Conservation (phyloP, 2,888 invertebrate species). For the Hydrotaea diabolus region DNA sequence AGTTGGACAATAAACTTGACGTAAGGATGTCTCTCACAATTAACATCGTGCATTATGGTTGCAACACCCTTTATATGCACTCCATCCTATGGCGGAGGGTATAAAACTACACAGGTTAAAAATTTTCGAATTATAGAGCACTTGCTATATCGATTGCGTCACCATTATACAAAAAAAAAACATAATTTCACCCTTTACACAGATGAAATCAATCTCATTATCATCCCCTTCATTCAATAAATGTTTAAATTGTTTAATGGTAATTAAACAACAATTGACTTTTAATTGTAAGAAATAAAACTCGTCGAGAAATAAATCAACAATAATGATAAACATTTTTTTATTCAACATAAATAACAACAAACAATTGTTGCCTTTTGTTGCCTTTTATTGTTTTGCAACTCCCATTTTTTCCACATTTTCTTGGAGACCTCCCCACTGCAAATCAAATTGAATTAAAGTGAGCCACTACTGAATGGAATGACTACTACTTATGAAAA, state of each 20-base stretch:
- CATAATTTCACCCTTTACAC: neutral
- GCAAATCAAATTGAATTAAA: neutral
- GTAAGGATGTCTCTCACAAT: no score
- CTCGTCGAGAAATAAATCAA: constrained; percentile 17
- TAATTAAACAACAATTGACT: constrained; percentile 46
- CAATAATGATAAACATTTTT: constrained; percentile 14
- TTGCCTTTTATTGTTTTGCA: neutral
- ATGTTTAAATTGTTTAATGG: constrained; percentile 43
- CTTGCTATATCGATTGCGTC: no score
- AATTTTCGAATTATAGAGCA: no score
- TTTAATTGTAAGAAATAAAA: constrained; percentile 18
- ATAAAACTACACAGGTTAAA: no score
- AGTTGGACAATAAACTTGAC: no score
- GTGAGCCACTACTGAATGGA: neutral
- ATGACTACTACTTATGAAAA: neutral
- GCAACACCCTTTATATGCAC: no score
- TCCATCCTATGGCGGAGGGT: no score
- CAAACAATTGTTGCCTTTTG: neutral
- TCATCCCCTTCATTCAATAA: constrained; percentile 47
- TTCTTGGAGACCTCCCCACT: neutral
- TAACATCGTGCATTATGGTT: no score
- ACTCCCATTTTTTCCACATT: neutral
- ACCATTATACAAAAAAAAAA: no score
- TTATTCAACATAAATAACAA: neutral
- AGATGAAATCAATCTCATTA: neutral